phyloP scores from a whole-genome alignment of 2,797 vertebrate species.

The Cygnus olor region DNA sequence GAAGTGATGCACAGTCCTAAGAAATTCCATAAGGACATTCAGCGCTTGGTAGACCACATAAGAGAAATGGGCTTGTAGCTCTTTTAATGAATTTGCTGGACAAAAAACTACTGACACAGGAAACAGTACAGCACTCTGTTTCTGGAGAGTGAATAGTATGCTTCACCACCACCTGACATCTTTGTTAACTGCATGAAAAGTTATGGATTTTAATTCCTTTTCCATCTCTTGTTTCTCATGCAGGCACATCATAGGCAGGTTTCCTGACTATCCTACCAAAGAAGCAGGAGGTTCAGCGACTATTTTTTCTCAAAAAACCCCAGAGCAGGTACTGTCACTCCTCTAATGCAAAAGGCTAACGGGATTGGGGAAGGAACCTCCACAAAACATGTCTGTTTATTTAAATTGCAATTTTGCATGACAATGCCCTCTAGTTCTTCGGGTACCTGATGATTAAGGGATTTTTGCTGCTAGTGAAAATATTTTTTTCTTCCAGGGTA shows the following conservation, averaged over 20 bases:
- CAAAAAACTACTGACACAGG: background rate
- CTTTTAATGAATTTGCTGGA: background rate
- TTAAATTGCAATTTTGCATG: background rate
- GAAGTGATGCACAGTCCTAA: background rate
- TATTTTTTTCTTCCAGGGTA: background rate
- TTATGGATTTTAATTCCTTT: background rate
- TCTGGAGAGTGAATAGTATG: background rate
- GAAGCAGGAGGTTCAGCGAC: slow-evolving; percentile 82
- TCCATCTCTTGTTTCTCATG: slow-evolving; percentile 2
- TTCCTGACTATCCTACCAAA: slow-evolving; percentile 83
- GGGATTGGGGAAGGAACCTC: background rate
- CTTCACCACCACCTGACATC: background rate
- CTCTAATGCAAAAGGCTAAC: background rate
- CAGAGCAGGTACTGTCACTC: slow-evolving; percentile 81
- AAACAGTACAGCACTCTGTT: no score
- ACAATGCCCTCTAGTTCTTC: background rate
- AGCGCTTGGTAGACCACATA: background rate
- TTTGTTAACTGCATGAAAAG: background rate
- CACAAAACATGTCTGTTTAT: background rate
- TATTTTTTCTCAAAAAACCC: slow-evolving; percentile 84
- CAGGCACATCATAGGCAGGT: slow-evolving; percentile 84
- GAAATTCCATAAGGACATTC: background rate
- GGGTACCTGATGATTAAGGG: background rate
- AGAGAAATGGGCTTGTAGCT: background rate
- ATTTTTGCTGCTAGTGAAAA: background rate